Base-by-base conservation (phyloP, 2,113 vertebrate species). In the Phasianus colchicus region DNA sequence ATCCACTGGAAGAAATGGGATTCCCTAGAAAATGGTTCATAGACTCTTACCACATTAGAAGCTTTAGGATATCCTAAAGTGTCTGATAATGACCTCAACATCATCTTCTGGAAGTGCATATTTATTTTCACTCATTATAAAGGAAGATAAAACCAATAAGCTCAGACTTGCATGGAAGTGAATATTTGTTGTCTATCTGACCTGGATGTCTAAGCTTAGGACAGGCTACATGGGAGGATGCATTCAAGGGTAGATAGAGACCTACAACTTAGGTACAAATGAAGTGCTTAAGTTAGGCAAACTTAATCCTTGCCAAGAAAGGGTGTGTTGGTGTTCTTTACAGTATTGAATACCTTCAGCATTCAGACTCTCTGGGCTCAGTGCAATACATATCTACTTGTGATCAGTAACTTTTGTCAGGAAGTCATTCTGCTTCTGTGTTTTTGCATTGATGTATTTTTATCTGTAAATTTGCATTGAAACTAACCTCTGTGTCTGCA, bases 101-200 rank as follows among this genome's bases (percentile, higher is more conserved):
- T 2, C 2, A 1, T 48, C 12, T 22, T 65, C 45, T 88, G 48
- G 22, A 79, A 85, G 32, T 36, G 24, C 1, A 1, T 70, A 32
- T 66, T 73, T 77, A 10, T 80, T 77, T 55, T 48, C 47, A 10
- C 18, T 75, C 20, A 7, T 75, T 47, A 21, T 29, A 55, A 61
- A 63, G n/a, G 22, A 30, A 88, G 5, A 38, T 64, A 32, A 47
- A 42, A 47, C 16, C 0, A 0, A 16, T 27, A 36, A 52, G 3
- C 15, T 88, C 36, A 58, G 13, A 6, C 42, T 66, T 63, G 13
- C 17, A 13, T 14, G 29, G 54, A 61, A 21, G 9, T 48, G 24
- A 63, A 50, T 48, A 15, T 6, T 13, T 36, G 6, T 21, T 36
- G 6, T 54, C 36, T 42, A 6, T 36, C 25, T 60, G 4, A 67